Evolutionary conservation across 1,140 invertebrate species (phyloP).

Genomic region (Drosophila simulans): DNA sequence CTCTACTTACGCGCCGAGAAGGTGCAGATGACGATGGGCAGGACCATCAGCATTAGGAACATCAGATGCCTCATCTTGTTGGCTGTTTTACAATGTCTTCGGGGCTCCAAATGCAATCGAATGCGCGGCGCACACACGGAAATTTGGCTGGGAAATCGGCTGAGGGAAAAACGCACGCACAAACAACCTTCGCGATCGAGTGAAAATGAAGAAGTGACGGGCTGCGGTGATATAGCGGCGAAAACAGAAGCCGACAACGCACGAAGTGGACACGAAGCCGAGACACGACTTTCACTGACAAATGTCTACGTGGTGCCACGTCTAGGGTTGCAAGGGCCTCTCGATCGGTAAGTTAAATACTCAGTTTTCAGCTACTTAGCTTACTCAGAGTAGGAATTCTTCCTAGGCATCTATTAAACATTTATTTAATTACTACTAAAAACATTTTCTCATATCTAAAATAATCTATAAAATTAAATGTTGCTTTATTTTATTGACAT

Average conservation of each 20-base stretch:
- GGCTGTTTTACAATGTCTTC: not conserved
- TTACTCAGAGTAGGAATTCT: not conserved
- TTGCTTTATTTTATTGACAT: not conserved
- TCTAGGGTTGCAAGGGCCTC: conserved; percentile 49
- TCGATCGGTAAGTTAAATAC: not conserved
- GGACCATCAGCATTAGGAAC: conserved; percentile 86
- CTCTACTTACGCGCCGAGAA: conserved; percentile 86
- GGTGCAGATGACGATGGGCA: conserved; percentile 87
- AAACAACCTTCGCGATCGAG: conserved; percentile 51
- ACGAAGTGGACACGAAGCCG: conserved; percentile 59
- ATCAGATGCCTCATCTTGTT: conserved; percentile 86
- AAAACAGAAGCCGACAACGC: conserved; percentile 52
- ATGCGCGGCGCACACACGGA: conserved; percentile 27
- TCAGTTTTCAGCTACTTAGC: not conserved
- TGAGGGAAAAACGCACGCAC: conserved; percentile 23
- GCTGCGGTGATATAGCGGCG: conserved; percentile 32
- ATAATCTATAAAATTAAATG: not conserved
- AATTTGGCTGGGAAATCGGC: conserved; percentile 17
- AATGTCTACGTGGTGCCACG: conserved; percentile 79
- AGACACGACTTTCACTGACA: conserved; percentile 74
- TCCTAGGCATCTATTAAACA: conserved; percentile 16
- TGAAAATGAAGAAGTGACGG: conserved; percentile 60
- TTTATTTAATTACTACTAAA: not conserved
- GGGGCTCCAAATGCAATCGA: conserved; percentile 12
- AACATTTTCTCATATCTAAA: not conserved